Conservation (phyloP, 2,797 vertebrate genomes). For the Cichlasoma orientale region DNA sequence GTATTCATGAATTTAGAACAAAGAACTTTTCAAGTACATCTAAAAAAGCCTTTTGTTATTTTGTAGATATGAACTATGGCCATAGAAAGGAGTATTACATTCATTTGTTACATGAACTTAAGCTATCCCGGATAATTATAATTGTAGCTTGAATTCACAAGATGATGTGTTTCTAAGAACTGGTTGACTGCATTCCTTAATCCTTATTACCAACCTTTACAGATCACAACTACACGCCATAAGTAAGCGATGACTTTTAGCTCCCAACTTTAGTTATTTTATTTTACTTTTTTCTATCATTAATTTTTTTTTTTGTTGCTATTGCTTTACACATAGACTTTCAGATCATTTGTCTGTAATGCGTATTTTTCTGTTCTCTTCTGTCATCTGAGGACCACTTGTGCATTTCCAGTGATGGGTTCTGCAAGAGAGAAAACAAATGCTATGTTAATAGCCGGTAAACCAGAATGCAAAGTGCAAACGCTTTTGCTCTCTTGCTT, state of each 20-base stretch:
- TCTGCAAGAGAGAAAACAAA: neutral
- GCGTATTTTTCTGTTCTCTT: neutral
- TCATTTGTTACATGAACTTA: neutral
- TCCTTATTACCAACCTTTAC: neutral
- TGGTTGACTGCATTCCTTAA: neutral
- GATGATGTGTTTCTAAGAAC: neutral
- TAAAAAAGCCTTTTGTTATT: neutral
- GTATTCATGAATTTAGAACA: no score
- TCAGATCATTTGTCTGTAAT: neutral
- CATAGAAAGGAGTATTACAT: neutral
- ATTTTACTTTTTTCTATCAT: no score
- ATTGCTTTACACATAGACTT: neutral
- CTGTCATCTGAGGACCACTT: neutral
- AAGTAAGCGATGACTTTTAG: no score
- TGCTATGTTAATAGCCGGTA: constrained; percentile 7
- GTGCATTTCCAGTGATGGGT: neutral
- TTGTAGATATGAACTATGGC: neutral
- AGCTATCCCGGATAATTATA: neutral
- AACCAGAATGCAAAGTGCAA: constrained; percentile 37
- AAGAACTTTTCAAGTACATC: no score
- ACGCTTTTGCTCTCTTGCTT: constrained; percentile 9
- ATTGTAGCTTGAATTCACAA: neutral
- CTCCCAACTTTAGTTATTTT: no score
- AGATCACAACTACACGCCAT: neutral
- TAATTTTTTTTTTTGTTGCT: neutral